Conservation (phyloP, 2,888 invertebrate genomes). For the Dynastes hyllus region DNA sequence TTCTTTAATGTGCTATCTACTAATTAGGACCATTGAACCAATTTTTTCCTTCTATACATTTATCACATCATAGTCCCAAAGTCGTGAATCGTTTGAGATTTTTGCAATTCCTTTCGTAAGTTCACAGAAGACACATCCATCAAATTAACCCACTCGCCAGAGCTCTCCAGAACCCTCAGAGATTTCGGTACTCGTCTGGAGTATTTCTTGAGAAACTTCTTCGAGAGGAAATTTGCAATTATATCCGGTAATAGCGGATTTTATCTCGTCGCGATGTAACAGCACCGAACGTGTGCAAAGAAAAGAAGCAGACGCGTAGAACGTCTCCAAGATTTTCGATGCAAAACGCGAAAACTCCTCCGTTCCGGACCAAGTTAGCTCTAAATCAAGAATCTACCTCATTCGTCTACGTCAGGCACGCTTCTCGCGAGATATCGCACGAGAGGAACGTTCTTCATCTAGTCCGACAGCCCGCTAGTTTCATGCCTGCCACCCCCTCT, state of each 20-base stretch:
- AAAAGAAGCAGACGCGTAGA: conserved; percentile 3
- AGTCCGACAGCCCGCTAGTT: conserved; percentile 7
- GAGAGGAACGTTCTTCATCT: conserved; percentile 28
- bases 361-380: conserved; percentile 15
- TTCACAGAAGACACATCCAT: background rate
- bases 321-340: conserved; percentile 36
- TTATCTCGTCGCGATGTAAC: conserved; percentile 18
- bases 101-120: background rate
- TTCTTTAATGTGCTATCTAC: no score
- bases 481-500: background rate
- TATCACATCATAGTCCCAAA: no score
- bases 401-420: conserved; percentile 35
- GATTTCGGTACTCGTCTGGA: no score
- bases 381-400: conserved; percentile 37
- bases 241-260: conserved; percentile 2
- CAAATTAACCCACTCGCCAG: background rate
- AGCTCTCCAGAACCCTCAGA: background rate
- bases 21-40: no score
- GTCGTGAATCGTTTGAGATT: background rate
- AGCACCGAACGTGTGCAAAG: background rate
- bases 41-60: no score
- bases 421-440: conserved; percentile 31
- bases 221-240: conserved; percentile 23
- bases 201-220: background rate
- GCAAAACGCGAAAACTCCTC: conserved; percentile 10